Conservation (phyloP, 2,888 invertebrate species). For the Apoda limacodes region DNA sequence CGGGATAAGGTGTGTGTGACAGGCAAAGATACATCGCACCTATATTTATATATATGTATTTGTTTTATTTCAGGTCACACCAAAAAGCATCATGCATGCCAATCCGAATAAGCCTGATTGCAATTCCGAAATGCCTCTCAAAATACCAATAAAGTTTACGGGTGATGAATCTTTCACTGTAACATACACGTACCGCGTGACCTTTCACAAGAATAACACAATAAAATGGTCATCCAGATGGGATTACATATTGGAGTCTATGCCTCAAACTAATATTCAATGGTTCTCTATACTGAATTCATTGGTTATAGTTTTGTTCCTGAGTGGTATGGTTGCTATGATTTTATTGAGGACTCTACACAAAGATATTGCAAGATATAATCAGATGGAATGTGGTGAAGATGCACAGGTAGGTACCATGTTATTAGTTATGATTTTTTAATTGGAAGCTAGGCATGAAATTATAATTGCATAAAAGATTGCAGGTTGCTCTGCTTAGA, state of each 20-base stretch:
- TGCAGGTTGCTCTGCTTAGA: too few relatives aligned
- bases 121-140: slow-evolving; percentile 72
- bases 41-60: too few relatives aligned
- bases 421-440: slow-evolving; percentile 28
- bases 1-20: too few relatives aligned
- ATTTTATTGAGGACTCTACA: slow-evolving; percentile 96
- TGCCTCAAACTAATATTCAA: slow-evolving; percentile 98
- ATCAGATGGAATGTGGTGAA: slow-evolving; percentile 91
- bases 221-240: slow-evolving; percentile 99
- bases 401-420: slow-evolving; percentile 87
- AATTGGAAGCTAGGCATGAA: too few relatives aligned
- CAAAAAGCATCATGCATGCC: slow-evolving; percentile 69
- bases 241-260: slow-evolving; percentile 99
- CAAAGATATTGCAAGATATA: slow-evolving; percentile 98
- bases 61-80: slow-evolving; percentile 65
- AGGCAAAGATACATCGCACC: too few relatives aligned
- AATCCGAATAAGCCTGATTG: slow-evolving; percentile 60
- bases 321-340: slow-evolving; percentile 99
- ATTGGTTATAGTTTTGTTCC: slow-evolving; percentile 94
- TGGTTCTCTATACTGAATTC: slow-evolving; percentile 99
- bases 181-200: slow-evolving; percentile 89
- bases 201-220: slow-evolving; percentile 81
- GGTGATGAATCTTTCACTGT: slow-evolving; percentile 70
- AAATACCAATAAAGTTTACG: slow-evolving; percentile 73
- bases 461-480: too few relatives aligned